Conservation (phyloP, 2,113 vertebrate genomes). For the Colinus virginianus region DNA sequence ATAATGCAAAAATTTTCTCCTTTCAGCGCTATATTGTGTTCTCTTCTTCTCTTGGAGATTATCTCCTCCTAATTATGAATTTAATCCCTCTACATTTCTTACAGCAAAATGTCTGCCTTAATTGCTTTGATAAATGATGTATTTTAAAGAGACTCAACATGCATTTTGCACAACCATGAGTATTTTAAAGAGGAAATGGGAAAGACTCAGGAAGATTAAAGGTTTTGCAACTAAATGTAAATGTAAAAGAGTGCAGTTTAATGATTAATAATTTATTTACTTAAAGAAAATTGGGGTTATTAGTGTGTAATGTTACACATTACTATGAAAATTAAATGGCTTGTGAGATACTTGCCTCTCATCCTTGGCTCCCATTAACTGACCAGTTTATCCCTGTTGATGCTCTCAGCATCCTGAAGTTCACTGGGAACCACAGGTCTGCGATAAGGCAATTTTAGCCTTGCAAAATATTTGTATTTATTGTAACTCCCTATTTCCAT, state of each 20-base stretch:
- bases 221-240: not conserved
- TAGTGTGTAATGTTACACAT: not conserved
- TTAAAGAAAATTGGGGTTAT: not conserved
- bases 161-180: not conserved
- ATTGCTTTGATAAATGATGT: not conserved
- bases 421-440: not conserved
- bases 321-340: not conserved
- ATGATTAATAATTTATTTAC: constrained; percentile 9
- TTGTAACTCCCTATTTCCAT: not conserved
- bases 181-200: not conserved
- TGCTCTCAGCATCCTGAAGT: not conserved
- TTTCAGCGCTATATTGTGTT: not conserved
- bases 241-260: not conserved
- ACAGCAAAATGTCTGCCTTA: not conserved
- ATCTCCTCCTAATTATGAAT: constrained; percentile 2
- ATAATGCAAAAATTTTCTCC: not conserved
- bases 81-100: not conserved
- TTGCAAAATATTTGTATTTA: not conserved
- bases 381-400: not conserved
- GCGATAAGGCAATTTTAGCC: not conserved
- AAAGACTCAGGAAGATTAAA: not conserved
- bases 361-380: not conserved
- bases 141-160: not conserved
- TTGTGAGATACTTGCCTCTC: not conserved
- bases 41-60: not conserved